phyloP scores from a whole-genome alignment of 2,113 vertebrate species.

The Reinhardtius hippoglossoides region DNA sequence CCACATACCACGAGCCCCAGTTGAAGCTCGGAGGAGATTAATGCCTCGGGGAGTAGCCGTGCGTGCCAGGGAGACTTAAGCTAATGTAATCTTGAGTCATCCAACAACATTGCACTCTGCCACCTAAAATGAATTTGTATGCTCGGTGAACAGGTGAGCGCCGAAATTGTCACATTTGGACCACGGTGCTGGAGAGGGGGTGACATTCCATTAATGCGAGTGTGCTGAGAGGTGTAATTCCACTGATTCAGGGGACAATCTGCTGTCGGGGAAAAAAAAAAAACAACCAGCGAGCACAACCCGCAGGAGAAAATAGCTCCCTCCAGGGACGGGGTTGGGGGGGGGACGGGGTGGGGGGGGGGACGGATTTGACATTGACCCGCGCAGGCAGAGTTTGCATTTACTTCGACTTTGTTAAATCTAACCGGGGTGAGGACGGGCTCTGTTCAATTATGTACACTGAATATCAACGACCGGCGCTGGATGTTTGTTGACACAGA shows the following conservation, averaged over 20 bases:
- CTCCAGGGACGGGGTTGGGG: slow-evolving; percentile 26
- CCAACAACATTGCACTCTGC: slow-evolving; percentile 55
- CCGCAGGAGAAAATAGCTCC: slow-evolving; percentile 53
- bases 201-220: slow-evolving; percentile 73
- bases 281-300: slow-evolving; percentile 30
- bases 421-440: slow-evolving; percentile 43
- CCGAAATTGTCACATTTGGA: slow-evolving; percentile 63
- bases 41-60: slow-evolving; percentile 63
- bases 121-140: slow-evolving; percentile 69
- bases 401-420: slow-evolving; percentile 68
- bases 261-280: slow-evolving; percentile 49
- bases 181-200: slow-evolving; percentile 53
- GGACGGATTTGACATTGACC: slow-evolving; percentile 67
- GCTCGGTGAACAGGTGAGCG: slow-evolving; percentile 68
- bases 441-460: slow-evolving; percentile 53
- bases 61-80: slow-evolving; percentile 66
- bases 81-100: slow-evolving; percentile 71
- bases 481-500: slow-evolving; percentile 37
- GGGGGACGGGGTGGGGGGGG: slow-evolving; percentile 11
- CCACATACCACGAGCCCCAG: slow-evolving; percentile 56
- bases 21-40: slow-evolving; percentile 69
- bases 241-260: slow-evolving; percentile 71
- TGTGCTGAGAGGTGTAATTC: slow-evolving; percentile 73
- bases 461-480: slow-evolving; percentile 53
- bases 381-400: slow-evolving; percentile 42